phyloP scores from a whole-genome alignment of 2,113 vertebrate species.

The Vulpes ferrilata region DNA sequence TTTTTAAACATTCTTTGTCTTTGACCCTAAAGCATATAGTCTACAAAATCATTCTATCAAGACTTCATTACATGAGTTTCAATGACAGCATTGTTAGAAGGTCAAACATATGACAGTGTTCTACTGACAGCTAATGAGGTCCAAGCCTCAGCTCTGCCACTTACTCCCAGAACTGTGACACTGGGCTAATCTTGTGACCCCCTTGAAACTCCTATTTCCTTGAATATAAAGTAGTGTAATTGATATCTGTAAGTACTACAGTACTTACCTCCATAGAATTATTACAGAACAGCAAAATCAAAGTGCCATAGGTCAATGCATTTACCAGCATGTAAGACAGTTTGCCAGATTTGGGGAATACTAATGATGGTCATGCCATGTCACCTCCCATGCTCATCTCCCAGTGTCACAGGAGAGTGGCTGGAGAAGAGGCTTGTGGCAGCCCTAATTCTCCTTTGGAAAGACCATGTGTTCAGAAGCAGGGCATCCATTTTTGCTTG shows the following conservation, averaged over 20 bases:
- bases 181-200: not conserved
- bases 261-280: not conserved
- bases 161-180: not conserved
- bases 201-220: not conserved
- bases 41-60: not conserved
- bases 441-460: not conserved
- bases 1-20: not conserved
- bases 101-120: not conserved
- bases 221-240: not conserved
- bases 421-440: too few relatives aligned
- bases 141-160: not conserved
- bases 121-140: not conserved
- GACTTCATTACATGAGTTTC: not conserved
- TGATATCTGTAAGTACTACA: not conserved
- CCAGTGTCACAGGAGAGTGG: accelerated
- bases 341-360: accelerated
- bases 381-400: accelerated
- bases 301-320: not conserved
- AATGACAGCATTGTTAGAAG: not conserved
- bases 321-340: too few relatives aligned
- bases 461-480: not conserved
- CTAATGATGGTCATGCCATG: accelerated
- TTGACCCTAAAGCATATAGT: not conserved
- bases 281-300: not conserved
- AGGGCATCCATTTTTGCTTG: accelerated